A percentile compares a stretch with the other conserved stretches of the same genome.
Conservation (phyloP, 2,797 vertebrate species). For the Ciconia nigra region DNA sequence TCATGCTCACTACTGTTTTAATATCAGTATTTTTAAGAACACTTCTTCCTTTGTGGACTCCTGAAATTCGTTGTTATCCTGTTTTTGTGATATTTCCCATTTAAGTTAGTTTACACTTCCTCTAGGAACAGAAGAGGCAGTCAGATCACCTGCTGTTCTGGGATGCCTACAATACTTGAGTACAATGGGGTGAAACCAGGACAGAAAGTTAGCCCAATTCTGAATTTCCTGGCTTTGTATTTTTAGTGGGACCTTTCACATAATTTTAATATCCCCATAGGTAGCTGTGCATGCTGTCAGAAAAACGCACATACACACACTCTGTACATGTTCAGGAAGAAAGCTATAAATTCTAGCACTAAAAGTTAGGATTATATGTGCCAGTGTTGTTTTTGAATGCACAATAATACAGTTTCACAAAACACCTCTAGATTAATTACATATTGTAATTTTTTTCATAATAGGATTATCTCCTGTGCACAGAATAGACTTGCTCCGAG, state of each 20-base stretch:
- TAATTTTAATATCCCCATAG: background rate
- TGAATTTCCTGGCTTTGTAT: slow-evolving; percentile 59
- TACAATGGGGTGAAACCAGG: slow-evolving; percentile 44
- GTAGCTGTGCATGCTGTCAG: background rate
- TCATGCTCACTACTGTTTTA: background rate
- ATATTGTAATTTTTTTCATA: background rate
- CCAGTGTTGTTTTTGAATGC: background rate
- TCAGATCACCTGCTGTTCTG: slow-evolving; percentile 40
- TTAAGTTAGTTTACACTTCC: slow-evolving; percentile 35
- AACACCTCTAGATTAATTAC: background rate
- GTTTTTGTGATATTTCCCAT: slow-evolving; percentile 49
- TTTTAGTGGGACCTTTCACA: slow-evolving; percentile 20
- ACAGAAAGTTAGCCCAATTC: slow-evolving; percentile 10
- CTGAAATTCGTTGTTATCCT: slow-evolving; percentile 37
- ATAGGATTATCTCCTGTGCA: background rate
- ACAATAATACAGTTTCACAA: background rate
- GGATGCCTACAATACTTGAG: background rate
- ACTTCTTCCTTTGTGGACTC: slow-evolving; percentile 19
- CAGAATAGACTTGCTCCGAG: background rate
- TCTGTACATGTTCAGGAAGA: background rate
- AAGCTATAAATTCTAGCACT: background rate
- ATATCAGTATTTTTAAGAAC: slow-evolving; percentile 27
- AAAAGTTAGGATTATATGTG: background rate
- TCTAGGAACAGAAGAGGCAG: slow-evolving; percentile 29
- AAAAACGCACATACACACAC: background rate